A percentile compares a stretch with the other conserved stretches of the same genome.
Evolutionary conservation across 2,888 invertebrate genomes (phyloP).

Genomic region (Maniola hyperantus): DNA sequence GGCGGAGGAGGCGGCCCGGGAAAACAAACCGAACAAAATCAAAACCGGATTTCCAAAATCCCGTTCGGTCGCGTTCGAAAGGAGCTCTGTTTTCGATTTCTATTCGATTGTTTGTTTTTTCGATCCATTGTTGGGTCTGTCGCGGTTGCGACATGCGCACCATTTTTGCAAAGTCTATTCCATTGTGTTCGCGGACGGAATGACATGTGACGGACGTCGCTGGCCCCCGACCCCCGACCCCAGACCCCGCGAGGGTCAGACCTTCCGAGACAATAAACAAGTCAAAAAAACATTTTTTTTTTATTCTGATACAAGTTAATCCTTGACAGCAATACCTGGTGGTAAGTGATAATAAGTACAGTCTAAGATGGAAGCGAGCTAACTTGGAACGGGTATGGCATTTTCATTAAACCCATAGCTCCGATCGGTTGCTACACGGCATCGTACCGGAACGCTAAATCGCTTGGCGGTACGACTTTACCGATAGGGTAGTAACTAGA

Average conservation of each 20-base stretch:
- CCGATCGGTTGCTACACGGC: no score
- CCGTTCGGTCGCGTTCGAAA: conserved; percentile 76
- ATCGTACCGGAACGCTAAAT: no score
- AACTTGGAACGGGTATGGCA: no score
- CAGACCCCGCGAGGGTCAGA: conserved; percentile 47
- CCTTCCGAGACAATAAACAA: conserved; percentile 31
- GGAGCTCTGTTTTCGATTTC: conserved; percentile 81
- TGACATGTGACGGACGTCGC: conserved; percentile 76
- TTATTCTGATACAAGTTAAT: no score
- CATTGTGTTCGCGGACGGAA: conserved; percentile 70
- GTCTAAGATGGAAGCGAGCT: no score
- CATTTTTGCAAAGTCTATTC: conserved; percentile 79
- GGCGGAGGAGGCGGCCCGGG: conserved; percentile 57
- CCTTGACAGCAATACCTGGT: no score
- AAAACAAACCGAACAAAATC: conserved; percentile 66
- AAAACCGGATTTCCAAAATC: conserved; percentile 82
- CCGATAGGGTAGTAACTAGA: no score
- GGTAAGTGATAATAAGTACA: no score
- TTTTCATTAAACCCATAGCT: no score
- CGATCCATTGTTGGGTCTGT: conserved; percentile 70
- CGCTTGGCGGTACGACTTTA: no score
- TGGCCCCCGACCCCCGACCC: conserved; percentile 45
- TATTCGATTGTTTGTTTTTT: conserved; percentile 81
- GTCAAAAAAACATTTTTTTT: conserved; percentile 48
- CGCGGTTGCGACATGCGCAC: conserved; percentile 73